These are phyloP conservation scores for Pseudomyrmex sp. DNA, from an alignment of 1,140 invertebrate species.

Conservation along the genomic window DNA sequence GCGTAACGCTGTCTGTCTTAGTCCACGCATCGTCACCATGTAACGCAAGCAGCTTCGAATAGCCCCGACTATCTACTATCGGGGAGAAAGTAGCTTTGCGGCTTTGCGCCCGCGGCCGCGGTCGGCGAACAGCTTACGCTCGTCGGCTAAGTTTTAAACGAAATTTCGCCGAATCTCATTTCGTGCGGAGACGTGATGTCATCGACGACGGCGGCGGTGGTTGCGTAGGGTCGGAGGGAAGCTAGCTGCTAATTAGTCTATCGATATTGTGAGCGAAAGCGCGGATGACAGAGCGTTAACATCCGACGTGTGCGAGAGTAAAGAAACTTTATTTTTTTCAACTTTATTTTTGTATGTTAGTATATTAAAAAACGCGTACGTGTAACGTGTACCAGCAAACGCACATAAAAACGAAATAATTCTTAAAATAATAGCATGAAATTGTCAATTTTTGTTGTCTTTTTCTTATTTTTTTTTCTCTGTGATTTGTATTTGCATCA, in stretches of 20 bases:
- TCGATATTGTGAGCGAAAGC: constrained; percentile 62
- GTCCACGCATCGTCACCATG: constrained; percentile 41
- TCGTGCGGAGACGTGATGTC: constrained; percentile 57
- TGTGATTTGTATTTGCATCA: neutral
- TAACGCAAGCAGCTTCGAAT: constrained; percentile 75
- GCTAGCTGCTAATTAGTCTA: constrained; percentile 66
- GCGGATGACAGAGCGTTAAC: constrained; percentile 22
- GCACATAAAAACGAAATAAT: neutral
- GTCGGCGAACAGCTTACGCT: constrained; percentile 57
- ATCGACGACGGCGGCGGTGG: constrained; percentile 54
- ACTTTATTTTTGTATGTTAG: no score
- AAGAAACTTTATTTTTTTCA: neutral
- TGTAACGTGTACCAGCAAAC: neutral
- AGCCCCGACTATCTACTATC: constrained; percentile 21
- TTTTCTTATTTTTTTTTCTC: neutral
- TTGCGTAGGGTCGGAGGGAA: constrained; percentile 35
- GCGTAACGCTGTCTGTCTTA: constrained; percentile 21
- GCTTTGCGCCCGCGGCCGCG: constrained; percentile 61
- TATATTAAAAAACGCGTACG: neutral
- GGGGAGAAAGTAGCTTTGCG: constrained; percentile 77
- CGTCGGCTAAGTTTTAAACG: constrained; percentile 76
- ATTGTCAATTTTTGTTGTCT: neutral
- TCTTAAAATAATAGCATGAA: neutral
- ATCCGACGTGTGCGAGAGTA: neutral
- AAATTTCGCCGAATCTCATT: constrained; percentile 78